Evolutionary conservation across 1,140 invertebrate species (phyloP).

Genomic region (Drosophila sproati): DNA sequence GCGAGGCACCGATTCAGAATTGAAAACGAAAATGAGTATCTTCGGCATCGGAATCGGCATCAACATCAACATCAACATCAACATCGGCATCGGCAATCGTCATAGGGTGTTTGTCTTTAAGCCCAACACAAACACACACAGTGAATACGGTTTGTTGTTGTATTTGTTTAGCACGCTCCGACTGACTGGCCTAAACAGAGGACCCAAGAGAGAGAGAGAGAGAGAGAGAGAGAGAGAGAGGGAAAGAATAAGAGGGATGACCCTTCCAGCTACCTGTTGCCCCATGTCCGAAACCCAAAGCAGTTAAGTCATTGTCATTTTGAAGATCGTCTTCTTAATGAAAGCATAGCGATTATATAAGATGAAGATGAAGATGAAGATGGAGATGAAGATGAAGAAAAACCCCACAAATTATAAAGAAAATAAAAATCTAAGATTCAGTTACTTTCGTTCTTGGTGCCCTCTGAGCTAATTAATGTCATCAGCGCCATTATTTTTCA

Average conservation of each 20-base stretch:
- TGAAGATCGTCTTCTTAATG: conserved; percentile 31
- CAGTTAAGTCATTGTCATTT: conserved; percentile 53
- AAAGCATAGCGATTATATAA: conserved; percentile 24
- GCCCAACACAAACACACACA: conserved; percentile 23
- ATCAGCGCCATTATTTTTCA: conserved; percentile 67
- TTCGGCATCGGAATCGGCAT: neutral
- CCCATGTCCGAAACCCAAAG: conserved; percentile 5
- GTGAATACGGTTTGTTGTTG: conserved; percentile 15
- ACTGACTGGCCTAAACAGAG: conserved; percentile 2
- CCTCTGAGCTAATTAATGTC: conserved; percentile 74
- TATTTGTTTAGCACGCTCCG: conserved; percentile 41
- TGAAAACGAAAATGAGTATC: conserved; percentile 56
- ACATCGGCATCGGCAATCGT: no score
- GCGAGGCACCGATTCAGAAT: conserved; percentile 22
- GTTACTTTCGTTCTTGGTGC: conserved; percentile 35
- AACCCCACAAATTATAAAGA: neutral
- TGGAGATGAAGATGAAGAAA: neutral
- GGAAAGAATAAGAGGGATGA: conserved; percentile 11
- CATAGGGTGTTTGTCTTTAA: conserved; percentile 16
- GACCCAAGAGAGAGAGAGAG: neutral
- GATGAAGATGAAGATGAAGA: no score
- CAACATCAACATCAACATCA: no score
- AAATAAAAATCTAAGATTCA: conserved; percentile 9
- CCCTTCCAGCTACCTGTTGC: conserved; percentile 55
- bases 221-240: neutral